Conservation (phyloP, 2,888 invertebrate species). For the Heliconius aoede region DNA sequence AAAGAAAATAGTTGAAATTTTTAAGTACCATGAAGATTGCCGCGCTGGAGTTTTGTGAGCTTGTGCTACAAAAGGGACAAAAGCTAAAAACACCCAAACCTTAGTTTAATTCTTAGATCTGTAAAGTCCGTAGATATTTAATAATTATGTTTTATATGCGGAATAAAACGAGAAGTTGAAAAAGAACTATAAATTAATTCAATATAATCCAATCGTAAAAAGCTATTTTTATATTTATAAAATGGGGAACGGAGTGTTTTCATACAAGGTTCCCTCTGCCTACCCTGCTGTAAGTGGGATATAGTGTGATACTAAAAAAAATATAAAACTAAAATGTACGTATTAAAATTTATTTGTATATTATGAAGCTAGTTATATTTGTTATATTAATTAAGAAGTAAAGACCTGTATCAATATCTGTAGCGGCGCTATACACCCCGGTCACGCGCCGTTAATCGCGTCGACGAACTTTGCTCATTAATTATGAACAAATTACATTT, state of each 20-base stretch:
- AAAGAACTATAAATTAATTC: too few species aligned
- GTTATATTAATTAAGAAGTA: background rate
- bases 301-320: background rate
- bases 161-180: too few species aligned
- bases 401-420: background rate
- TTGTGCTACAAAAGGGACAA: constrained; percentile 8
- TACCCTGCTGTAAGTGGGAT: background rate
- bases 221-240: too few species aligned
- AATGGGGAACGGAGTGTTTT: background rate
- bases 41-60: background rate
- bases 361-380: too few species aligned
- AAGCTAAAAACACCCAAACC: constrained; percentile 14
- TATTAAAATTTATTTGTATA: too few species aligned
- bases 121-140: background rate
- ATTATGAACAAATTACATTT: constrained; percentile 22
- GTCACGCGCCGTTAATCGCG: constrained; percentile 16
- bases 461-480: constrained; percentile 20
- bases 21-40: background rate
- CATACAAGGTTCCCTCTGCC: background rate
- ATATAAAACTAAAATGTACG: background rate
- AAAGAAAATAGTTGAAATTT: background rate
- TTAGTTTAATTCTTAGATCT: constrained; percentile 8
- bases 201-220: too few species aligned
- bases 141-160: too few species aligned
- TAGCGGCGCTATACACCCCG: background rate